Percentiles rank a stretch among this genome's conserved stretches.
Evolutionary conservation across 2,888 invertebrate species (phyloP).

Genomic region (Caenorhabditis panamensis): DNA sequence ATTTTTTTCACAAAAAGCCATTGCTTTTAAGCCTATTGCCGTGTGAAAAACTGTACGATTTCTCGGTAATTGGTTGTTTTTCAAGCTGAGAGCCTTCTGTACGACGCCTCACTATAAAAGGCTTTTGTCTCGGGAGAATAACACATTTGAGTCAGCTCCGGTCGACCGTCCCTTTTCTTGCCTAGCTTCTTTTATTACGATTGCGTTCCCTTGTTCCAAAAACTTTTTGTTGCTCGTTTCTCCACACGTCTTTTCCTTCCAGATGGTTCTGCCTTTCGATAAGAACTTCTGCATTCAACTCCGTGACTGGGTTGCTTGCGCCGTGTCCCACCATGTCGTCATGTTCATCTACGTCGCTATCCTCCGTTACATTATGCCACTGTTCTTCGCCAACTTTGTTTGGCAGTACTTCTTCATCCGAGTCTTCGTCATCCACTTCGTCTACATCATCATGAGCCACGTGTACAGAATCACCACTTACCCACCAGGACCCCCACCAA

Average conservation of each 20-base stretch:
- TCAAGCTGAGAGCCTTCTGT: not conserved
- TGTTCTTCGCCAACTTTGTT: not conserved
- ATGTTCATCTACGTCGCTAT: slow-evolving; percentile 28
- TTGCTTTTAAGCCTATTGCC: not conserved
- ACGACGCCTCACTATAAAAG: slow-evolving; percentile 5
- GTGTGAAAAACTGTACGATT: slow-evolving; percentile 3
- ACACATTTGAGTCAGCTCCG: not conserved
- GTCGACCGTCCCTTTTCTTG: not conserved
- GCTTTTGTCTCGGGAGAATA: not conserved
- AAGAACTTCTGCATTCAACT: slow-evolving; percentile 13
- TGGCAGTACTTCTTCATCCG: slow-evolving; percentile 34
- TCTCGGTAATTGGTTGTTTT: slow-evolving; percentile 34
- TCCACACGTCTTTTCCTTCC: not conserved
- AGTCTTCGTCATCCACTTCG: slow-evolving; percentile 20
- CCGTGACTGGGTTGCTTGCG: slow-evolving; percentile 39
- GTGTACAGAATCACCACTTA: slow-evolving; percentile 2
- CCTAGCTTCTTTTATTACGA: not conserved
- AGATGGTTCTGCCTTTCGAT: slow-evolving; percentile 13
- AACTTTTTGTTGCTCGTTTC: not conserved
- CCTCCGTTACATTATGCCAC: not conserved
- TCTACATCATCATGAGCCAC: slow-evolving; percentile 12
- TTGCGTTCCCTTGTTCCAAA: not conserved
- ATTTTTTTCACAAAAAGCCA: slow-evolving; percentile 19
- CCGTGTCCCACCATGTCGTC: slow-evolving; percentile 34
- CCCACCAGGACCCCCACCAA: slow-evolving; percentile 66